Percentiles rank a stretch among this genome's conserved stretches.
Evolutionary conservation across 2,888 invertebrate species (phyloP).

Genomic region (Leptura quadrifasciata): DNA sequence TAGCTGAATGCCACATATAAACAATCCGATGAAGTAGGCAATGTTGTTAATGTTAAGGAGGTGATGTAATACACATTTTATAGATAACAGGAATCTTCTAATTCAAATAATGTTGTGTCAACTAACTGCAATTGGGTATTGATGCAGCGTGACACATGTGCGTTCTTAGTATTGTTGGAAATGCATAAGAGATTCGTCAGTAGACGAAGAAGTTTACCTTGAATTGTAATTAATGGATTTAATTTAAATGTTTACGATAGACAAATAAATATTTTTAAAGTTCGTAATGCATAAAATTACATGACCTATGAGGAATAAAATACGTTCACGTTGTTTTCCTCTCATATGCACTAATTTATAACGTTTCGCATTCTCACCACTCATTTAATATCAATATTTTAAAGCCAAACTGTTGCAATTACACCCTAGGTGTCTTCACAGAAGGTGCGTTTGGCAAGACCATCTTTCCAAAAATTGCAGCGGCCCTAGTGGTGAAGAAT

Average conservation of each 20-base stretch:
- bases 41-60: neutral
- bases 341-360: too few species aligned
- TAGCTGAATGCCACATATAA: neutral
- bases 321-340: too few species aligned
- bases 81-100: neutral
- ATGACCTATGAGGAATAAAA: too few species aligned
- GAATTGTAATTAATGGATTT: slow-evolving; percentile 24
- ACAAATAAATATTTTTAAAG: slow-evolving; percentile 9
- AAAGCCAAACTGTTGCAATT: too few species aligned
- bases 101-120: neutral
- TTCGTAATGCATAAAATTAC: slow-evolving; percentile 5
- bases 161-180: neutral
- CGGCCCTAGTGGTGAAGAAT: too few species aligned
- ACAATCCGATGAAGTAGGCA: neutral
- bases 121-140: neutral
- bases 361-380: too few species aligned
- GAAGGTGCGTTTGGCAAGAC: too few species aligned
- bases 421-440: too few species aligned
- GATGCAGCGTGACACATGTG: neutral
- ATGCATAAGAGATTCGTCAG: slow-evolving; percentile 21
- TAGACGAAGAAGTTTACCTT: slow-evolving; percentile 39
- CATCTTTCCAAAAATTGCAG: too few species aligned
- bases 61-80: neutral
- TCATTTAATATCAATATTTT: too few species aligned
- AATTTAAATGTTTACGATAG: neutral